Conservation (phyloP, 2,113 vertebrate genomes). For the Tiliqua scincoides region DNA sequence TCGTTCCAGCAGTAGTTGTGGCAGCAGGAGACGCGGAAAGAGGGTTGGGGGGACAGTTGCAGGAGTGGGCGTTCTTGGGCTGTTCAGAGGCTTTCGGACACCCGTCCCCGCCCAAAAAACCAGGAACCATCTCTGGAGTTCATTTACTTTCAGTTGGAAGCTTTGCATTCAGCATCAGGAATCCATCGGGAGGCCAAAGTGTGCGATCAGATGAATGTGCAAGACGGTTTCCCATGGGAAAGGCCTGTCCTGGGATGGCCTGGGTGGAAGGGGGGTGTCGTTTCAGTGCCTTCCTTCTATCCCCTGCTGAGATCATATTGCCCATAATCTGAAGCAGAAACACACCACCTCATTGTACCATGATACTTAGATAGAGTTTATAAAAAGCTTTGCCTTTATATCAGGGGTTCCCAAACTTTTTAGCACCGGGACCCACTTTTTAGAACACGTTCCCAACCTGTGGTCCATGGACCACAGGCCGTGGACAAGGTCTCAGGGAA, state of each 20-base stretch:
- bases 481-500: no score
- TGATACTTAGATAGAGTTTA: no score
- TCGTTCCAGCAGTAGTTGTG: constrained; percentile 12
- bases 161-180: neutral
- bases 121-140: neutral
- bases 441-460: no score
- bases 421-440: no score
- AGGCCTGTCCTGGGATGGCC: neutral
- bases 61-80: neutral
- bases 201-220: neutral
- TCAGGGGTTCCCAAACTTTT: no score
- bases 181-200: neutral
- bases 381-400: no score
- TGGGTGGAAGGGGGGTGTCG: neutral
- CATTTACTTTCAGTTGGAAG: neutral
- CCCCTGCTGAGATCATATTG: neutral
- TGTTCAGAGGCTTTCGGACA: no score
- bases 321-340: neutral
- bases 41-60: neutral
- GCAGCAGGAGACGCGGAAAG: neutral
- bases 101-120: neutral
- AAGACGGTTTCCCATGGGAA: neutral
- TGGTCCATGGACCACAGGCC: no score
- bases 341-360: no score
- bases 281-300: neutral